Conservation (phyloP, 2,797 vertebrate species). For the Pseudocheirus occidentalis region DNA sequence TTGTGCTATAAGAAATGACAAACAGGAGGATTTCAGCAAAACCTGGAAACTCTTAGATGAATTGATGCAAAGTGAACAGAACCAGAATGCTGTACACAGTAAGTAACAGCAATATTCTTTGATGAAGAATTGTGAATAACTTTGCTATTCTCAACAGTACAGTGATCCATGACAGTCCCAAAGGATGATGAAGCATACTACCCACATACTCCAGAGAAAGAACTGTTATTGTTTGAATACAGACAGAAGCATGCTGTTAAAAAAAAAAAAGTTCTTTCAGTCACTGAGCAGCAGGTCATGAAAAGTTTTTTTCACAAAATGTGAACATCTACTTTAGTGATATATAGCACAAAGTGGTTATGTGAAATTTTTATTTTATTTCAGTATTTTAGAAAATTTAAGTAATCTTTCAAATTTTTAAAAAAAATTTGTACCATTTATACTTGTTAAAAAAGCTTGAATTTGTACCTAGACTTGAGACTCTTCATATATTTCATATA, state of each 20-base stretch:
- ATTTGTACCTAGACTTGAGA: background rate
- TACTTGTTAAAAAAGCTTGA: background rate
- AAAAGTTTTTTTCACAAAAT: background rate
- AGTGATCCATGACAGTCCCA: background rate
- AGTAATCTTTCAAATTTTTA: background rate
- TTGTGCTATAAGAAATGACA: too few relatives aligned
- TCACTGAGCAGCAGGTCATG: background rate
- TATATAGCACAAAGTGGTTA: background rate
- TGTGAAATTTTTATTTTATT: background rate
- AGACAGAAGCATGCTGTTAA: background rate
- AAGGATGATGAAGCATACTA: background rate
- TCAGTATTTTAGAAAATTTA: background rate
- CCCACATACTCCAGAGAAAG: background rate
- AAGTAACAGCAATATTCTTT: background rate
- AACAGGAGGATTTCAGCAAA: too few relatives aligned
- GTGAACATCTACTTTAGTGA: background rate
- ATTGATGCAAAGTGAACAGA: background rate
- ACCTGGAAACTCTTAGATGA: background rate
- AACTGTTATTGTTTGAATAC: background rate
- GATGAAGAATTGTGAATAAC: background rate
- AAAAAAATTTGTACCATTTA: background rate
- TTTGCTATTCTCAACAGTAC: background rate
- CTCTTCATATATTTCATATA: background rate
- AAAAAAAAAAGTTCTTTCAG: background rate
- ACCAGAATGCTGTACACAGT: background rate